These are phyloP conservation scores for Tetranychus urticae DNA, from an alignment of 1,140 invertebrate genomes.

Conservation along the genomic window DNA sequence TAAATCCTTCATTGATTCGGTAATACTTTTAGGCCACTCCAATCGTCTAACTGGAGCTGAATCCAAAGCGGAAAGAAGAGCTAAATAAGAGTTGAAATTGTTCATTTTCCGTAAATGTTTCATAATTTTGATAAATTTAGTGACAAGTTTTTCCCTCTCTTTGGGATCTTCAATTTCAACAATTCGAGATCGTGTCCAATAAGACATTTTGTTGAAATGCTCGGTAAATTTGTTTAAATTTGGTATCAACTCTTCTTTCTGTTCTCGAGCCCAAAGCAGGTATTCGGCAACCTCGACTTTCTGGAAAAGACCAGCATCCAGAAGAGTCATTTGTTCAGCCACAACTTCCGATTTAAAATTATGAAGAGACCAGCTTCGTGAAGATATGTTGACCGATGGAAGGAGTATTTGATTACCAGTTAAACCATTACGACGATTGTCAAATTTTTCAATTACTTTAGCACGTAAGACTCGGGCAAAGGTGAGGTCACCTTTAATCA, in stretches of 20 bases:
- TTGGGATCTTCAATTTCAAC: constrained; percentile 57
- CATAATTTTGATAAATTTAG: constrained; percentile 97
- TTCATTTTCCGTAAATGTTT: constrained; percentile 85
- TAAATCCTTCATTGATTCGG: constrained; percentile 61
- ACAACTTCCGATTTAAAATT: constrained; percentile 78
- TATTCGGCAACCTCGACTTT: constrained; percentile 90
- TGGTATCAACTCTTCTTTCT: constrained; percentile 84
- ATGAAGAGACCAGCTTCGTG: constrained; percentile 31
- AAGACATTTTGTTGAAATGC: constrained; percentile 99
- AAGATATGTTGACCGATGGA: constrained; percentile 13
- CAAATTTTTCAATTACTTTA: constrained; percentile 71
- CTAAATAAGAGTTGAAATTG: constrained; percentile 96
- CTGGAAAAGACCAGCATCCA: constrained; percentile 84
- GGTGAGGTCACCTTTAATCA: constrained; percentile 53
- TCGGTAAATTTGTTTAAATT: constrained; percentile 92
- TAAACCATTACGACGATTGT: constrained; percentile 27
- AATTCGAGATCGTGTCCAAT: constrained; percentile 66
- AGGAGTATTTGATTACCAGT: constrained; percentile 23
- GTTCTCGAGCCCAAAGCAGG: constrained; percentile 84
- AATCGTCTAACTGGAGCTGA: constrained; percentile 79
- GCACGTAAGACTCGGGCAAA: constrained; percentile 66
- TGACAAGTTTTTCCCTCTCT: constrained; percentile 82
- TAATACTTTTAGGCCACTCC: constrained; percentile 76
- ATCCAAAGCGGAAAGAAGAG: constrained; percentile 80
- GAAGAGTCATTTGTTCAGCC: constrained; percentile 91